Conservation (phyloP, 2,113 vertebrate genomes). For the Halichoerus grypus region DNA sequence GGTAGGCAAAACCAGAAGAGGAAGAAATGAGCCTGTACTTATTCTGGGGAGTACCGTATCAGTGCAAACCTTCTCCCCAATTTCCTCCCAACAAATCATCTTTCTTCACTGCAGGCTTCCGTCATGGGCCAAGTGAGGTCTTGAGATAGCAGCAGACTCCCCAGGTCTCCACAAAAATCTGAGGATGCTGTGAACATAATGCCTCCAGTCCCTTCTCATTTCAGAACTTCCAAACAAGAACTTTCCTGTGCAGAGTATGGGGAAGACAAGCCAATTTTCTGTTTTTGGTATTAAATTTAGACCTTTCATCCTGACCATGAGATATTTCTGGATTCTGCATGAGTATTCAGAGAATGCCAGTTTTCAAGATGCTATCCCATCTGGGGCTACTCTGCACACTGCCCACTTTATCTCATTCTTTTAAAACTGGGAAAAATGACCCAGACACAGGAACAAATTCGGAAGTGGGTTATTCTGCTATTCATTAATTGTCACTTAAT, state of each 20-base stretch:
- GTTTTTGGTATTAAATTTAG: slow-evolving; percentile 81
- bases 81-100: not conserved
- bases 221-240: slow-evolving; percentile 74
- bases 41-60: not conserved
- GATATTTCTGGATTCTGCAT: slow-evolving; percentile 79
- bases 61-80: not conserved
- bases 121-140: not conserved
- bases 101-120: not conserved
- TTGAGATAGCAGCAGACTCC: not conserved
- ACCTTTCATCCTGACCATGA: slow-evolving; percentile 77
- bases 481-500: slow-evolving; percentile 60
- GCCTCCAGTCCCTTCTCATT: slow-evolving; percentile 24
- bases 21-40: not conserved
- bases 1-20: not conserved
- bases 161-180: not conserved
- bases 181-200: not conserved
- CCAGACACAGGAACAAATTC: slow-evolving; percentile 1
- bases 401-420: slow-evolving; percentile 51
- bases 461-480: slow-evolving; percentile 60
- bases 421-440: slow-evolving; percentile 61
- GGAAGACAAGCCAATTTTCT: slow-evolving; percentile 75
- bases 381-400: slow-evolving; percentile 69
- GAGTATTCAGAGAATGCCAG: slow-evolving; percentile 75
- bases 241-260: slow-evolving; percentile 56
- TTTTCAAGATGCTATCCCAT: slow-evolving; percentile 72